These are phyloP conservation scores for Phodopus roborovskii DNA, from an alignment of 2,113 vertebrate genomes.

Conservation along the genomic window DNA sequence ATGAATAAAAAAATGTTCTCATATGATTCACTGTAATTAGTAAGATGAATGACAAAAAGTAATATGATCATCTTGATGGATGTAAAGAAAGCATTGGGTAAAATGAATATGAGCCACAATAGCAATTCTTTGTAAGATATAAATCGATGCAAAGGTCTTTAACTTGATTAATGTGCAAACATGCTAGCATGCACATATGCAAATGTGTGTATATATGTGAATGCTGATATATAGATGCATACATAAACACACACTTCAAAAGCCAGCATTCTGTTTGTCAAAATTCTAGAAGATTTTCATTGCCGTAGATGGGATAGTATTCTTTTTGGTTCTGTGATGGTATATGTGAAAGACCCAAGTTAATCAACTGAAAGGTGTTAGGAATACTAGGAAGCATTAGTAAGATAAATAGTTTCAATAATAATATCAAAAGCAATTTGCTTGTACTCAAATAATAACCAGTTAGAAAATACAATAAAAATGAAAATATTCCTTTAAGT, in stretches of 20 bases:
- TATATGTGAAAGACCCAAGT: not conserved
- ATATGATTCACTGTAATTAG: constrained; percentile 25
- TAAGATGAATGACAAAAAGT: constrained; percentile 39
- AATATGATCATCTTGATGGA: constrained; percentile 11
- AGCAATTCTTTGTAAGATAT: constrained; percentile 25
- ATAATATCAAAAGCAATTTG: constrained; percentile 33
- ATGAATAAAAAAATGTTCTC: constrained; percentile 35
- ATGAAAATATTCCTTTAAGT: constrained; percentile 28
- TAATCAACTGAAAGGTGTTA: constrained; percentile 9
- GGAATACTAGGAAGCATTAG: not conserved
- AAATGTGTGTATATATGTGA: not conserved
- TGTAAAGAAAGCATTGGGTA: constrained; percentile 29
- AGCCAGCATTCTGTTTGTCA: not conserved
- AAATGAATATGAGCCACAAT: constrained; percentile 4
- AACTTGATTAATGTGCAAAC: constrained; percentile 17
- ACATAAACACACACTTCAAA: constrained; percentile 36
- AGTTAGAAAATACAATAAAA: constrained; percentile 24
- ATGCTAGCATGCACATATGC: not conserved
- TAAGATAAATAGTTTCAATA: not conserved
- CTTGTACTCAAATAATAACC: not conserved
- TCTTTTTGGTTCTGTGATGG: not conserved
- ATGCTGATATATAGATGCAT: not conserved
- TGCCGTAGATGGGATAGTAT: not conserved
- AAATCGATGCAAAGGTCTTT: not conserved
- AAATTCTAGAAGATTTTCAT: not conserved